A percentile compares a stretch with the other conserved stretches of the same genome.
Conservation (phyloP, 1,140 invertebrate species). For the Coenobita brevimanus region DNA sequence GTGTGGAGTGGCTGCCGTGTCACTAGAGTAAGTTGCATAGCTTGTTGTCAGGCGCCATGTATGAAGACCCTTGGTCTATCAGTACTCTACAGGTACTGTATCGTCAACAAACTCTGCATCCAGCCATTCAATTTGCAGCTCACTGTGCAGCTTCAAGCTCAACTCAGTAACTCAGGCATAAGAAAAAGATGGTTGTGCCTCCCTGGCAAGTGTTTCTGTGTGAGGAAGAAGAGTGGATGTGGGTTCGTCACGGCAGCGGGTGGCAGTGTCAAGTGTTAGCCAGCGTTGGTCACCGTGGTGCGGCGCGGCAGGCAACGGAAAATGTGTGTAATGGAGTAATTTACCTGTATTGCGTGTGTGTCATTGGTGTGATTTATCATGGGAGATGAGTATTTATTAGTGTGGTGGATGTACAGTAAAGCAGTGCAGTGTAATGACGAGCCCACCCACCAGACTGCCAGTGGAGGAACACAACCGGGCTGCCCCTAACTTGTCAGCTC, state of each 20-base stretch:
- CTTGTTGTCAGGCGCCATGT: too few relatives aligned
- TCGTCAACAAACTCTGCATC: constrained; percentile 57
- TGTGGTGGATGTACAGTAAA: too few relatives aligned
- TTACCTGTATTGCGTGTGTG: too few relatives aligned
- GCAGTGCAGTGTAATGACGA: constrained; percentile 28
- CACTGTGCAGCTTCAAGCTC: constrained; percentile 64
- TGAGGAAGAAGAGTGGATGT: constrained; percentile 43
- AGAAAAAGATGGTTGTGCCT: constrained; percentile 59
- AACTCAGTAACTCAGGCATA: constrained; percentile 65
- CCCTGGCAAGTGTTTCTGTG: constrained; percentile 56
- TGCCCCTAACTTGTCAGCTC: constrained; percentile 49
- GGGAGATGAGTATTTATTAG: too few relatives aligned
- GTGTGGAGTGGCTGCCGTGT: constrained; percentile 43
- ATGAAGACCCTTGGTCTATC: too few relatives aligned
- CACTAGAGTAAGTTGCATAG: too few relatives aligned
- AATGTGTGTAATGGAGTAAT: too few relatives aligned
- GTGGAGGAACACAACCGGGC: constrained; percentile 45
- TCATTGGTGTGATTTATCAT: too few relatives aligned
- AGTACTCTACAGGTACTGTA: background rate
- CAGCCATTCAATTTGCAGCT: constrained; percentile 64
- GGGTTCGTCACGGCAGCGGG: constrained; percentile 50
- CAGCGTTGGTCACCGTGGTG: too few relatives aligned
- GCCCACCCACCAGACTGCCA: constrained; percentile 44
- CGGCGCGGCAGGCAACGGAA: too few relatives aligned
- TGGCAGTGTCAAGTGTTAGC: too few relatives aligned